Evolutionary conservation across 2,888 invertebrate genomes (phyloP).

Genomic region (Leptinotarsa juncta): DNA sequence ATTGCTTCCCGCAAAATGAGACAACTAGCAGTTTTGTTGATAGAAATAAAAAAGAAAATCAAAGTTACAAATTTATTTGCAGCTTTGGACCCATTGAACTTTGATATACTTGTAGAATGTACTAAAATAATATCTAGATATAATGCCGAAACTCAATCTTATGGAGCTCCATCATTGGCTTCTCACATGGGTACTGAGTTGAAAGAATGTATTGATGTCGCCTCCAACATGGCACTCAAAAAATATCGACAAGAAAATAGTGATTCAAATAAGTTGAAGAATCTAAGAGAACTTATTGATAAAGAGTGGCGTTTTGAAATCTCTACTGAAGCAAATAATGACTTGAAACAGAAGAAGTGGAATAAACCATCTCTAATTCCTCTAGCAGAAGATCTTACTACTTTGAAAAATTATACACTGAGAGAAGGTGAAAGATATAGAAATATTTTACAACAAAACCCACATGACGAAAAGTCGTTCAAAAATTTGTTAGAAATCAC

Average conservation of each 20-base stretch:
- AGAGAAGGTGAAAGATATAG: background rate
- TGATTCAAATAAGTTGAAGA: conserved; percentile 5
- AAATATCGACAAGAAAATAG: background rate
- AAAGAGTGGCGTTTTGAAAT: conserved; percentile 28
- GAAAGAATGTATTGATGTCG: conserved; percentile 26
- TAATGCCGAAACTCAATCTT: conserved; percentile 19
- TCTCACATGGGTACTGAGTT: conserved; percentile 16
- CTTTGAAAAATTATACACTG: conserved; percentile 22
- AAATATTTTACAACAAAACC: conserved; percentile 1
- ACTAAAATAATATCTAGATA: conserved; percentile 19
- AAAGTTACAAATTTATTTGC: background rate
- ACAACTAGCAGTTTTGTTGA: background rate
- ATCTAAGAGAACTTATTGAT: conserved; percentile 20
- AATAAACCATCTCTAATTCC: conserved; percentile 43
- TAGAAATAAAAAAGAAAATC: background rate
- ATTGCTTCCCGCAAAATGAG: background rate
- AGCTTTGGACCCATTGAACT: background rate
- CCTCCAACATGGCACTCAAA: conserved; percentile 5
- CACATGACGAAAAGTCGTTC: conserved; percentile 7
- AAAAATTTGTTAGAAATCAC: conserved; percentile 14
- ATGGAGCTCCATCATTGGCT: conserved; percentile 29
- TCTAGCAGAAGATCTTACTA: conserved; percentile 32
- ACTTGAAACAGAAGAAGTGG: conserved; percentile 38
- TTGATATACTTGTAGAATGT: background rate
- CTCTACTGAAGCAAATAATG: conserved; percentile 31